Base-by-base conservation (phyloP, 2,113 vertebrate species). In the Calypte anna region DNA sequence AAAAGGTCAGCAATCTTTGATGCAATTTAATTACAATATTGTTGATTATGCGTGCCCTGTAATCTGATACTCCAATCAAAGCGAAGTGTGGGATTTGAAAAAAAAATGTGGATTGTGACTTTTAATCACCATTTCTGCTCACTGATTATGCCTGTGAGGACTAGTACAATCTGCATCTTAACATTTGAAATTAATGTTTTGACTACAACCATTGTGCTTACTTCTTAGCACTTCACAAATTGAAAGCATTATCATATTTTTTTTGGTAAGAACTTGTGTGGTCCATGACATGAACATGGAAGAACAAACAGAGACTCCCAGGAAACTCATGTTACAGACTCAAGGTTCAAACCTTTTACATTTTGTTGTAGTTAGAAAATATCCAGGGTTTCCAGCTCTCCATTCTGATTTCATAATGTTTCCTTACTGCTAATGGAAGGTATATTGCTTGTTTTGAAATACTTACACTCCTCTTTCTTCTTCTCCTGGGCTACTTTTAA, bases 1-100 rank as follows among this genome's bases (percentile, higher is more conserved):
- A 57, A 97, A 96, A 90, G 92, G 95, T 84, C 90, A 94, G 50
- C 46, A 94, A 81, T 78, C 70, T 97, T 94, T 92, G 86, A 91
- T 83, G 79, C 1, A 68, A 92, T 84, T 94, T 96, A 96, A 95
- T 96, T 90, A 93, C 70, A 94, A 74, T 92, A 88, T 87, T 88
- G 91, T 66, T 88, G 83, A 90, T 88, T 90, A 83, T 88, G 15
- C 57, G 43, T 51, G 78, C 19, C 44, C 86, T 83, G 67, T 79
- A 90, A 93, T 86, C 68, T 91, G 91, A 72, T 88, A 89, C 55
- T 92, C 53, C 90, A 83, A 92, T 95, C 88, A 92, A 67, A 92
- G 53, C 79, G 77, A 95, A 94, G 46, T 33, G 38, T 55, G 82
- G n/a, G 57, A 80, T 93, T 57, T 10, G 14, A 44, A 54, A 88